Base-by-base conservation (phyloP, 2,113 vertebrate species). In the Gnathonemus longibarbis region DNA sequence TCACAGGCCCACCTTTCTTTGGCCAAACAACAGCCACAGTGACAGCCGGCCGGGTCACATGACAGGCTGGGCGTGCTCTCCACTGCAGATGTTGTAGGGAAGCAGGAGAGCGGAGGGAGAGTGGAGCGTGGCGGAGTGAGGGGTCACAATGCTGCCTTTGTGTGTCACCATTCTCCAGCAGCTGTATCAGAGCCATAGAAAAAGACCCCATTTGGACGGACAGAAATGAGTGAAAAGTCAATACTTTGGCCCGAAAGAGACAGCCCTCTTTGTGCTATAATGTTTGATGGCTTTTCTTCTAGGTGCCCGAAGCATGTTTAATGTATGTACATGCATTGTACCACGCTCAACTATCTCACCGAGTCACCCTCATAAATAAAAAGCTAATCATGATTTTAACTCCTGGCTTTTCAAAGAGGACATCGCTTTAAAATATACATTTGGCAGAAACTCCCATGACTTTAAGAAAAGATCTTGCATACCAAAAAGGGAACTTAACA, bases 1-100 rank as follows among this genome's bases (percentile, higher is more conserved):
- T 56, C 85, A 87, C 85, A 87, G 31, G 50, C 85, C 31, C 35
- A 48, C n/a, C 85, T 87, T 87, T 87, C 85, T 87, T 87, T 19
- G n/a, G 85, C 13, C 89, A 91, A 91, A 93, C 92, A 94, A 94
- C 93, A 91, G 91, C 89, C 90, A 88, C 90, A 92, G 94, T 92
- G 91, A 92, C 91, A 45, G 92, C 88, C 92, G 90, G 93, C 89
- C 91, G 91, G 89, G 92, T 95, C 94, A 95, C 91, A 91, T 94
- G 93, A 93, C 93, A 90, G 89, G 52, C 46, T 58, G 56, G 85
- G 87, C 89, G 93, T 91, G 21, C 27, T 91, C 88, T 84, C 89
- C 88, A 3, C 91, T 91, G 92, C 92, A 95, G 92, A 93, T 94
- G 92, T 93, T 90, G 91, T 53, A 62, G 91, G 92, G 35, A 80